Evolutionary conservation across 2,888 invertebrate species (phyloP).

Genomic region (Lithophane semibrunnea): DNA sequence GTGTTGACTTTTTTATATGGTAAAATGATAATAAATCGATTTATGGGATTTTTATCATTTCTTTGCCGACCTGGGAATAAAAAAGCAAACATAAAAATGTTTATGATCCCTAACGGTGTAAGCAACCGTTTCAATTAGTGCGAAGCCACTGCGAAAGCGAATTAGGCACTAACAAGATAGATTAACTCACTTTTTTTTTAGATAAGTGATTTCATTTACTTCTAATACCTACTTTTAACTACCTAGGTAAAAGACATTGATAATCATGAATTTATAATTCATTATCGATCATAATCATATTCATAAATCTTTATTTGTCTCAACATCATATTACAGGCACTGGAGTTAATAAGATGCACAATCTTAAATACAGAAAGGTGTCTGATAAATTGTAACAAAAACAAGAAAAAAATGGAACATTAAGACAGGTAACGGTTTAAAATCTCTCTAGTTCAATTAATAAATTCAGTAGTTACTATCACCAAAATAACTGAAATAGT

Average conservation of each 20-base stretch:
- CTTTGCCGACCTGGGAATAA: conserved; percentile 21
- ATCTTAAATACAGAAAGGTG: too few relatives aligned
- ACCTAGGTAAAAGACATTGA: neutral
- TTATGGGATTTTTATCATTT: conserved; percentile 50
- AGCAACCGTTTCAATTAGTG: conserved; percentile 3
- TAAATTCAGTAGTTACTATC: neutral
- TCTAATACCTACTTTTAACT: neutral
- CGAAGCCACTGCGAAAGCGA: neutral
- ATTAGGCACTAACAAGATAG: neutral
- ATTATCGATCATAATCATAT: too few relatives aligned
- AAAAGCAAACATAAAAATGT: conserved; percentile 14
- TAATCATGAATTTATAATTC: neutral
- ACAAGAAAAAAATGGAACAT: neutral
- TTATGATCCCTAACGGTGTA: conserved; percentile 14
- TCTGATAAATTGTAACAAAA: neutral
- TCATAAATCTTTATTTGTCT: too few relatives aligned
- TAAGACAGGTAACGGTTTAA: neutral
- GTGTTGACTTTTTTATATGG: conserved; percentile 57
- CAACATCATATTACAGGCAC: too few relatives aligned
- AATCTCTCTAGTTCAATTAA: neutral
- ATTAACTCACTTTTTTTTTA: neutral
- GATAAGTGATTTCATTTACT: neutral
- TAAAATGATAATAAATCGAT: conserved; percentile 51
- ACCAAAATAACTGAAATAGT: neutral
- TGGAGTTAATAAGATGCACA: too few relatives aligned